These are phyloP conservation scores for Anticlea derivata DNA, from an alignment of 2,888 invertebrate genomes.

Conservation along the genomic window DNA sequence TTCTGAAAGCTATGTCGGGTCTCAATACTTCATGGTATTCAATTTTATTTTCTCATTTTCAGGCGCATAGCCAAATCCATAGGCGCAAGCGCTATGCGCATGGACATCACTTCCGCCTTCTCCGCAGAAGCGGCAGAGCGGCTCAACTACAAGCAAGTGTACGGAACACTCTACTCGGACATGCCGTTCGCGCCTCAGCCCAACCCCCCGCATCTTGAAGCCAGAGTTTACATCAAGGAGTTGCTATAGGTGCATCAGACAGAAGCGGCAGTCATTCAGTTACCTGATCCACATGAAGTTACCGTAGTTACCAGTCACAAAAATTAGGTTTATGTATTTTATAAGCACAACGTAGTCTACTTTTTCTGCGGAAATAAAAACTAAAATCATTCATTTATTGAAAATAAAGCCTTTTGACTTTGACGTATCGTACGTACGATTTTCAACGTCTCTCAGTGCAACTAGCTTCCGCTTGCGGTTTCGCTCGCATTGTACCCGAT, in stretches of 20 bases:
- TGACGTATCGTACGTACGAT: too few species aligned
- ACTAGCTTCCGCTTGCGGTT: too few species aligned
- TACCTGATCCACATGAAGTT: slow-evolving; percentile 13
- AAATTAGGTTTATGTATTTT: slow-evolving; percentile 11
- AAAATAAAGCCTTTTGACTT: neutral
- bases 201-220: slow-evolving; percentile 83
- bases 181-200: slow-evolving; percentile 85
- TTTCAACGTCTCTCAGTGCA: too few species aligned
- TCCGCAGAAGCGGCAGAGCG: slow-evolving; percentile 89
- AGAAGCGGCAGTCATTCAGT: neutral
- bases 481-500: too few species aligned
- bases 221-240: slow-evolving; percentile 84
- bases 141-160: slow-evolving; percentile 88
- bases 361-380: neutral
- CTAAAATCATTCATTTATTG: too few species aligned
- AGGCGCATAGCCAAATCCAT: slow-evolving; percentile 79
- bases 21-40: neutral
- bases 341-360: neutral
- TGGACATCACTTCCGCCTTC: slow-evolving; percentile 90
- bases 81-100: slow-evolving; percentile 86
- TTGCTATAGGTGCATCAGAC: slow-evolving; percentile 50
- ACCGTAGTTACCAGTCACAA: slow-evolving; percentile 16
- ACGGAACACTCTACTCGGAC: slow-evolving; percentile 85
- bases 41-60: slow-evolving; percentile 27
- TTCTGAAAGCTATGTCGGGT: too few species aligned